phyloP scores from a whole-genome alignment of 2,888 invertebrate genomes.

The Calameuta filiformis region DNA sequence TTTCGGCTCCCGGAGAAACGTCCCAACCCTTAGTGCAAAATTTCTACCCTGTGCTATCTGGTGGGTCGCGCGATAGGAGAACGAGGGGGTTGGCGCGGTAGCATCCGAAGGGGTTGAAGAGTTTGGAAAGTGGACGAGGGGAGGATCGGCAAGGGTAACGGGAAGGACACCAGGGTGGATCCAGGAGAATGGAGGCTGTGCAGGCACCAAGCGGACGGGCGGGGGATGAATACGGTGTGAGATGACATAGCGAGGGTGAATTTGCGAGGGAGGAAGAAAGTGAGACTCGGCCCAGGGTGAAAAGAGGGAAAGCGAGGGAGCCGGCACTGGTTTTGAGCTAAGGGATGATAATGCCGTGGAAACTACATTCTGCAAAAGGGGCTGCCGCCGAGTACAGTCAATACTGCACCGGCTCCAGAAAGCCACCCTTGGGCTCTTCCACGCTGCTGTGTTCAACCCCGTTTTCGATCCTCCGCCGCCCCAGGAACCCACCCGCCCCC shows the following conservation, averaged over 20 bases:
- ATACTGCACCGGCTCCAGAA: conserved; percentile 47
- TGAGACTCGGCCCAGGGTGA: not conserved
- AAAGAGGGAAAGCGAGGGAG: not conserved
- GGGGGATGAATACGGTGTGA: too few species aligned
- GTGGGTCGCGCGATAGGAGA: not conserved
- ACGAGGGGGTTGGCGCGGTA: not conserved
- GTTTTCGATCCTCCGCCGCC: conserved; percentile 19
- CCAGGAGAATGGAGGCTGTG: too few species aligned
- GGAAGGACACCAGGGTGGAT: not conserved
- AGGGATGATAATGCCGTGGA: conserved; percentile 45
- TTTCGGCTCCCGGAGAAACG: too few species aligned
- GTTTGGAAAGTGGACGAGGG: too few species aligned
- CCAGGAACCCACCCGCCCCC: conserved; percentile 27
- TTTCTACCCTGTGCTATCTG: not conserved
- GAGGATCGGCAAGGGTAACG: conserved; percentile 11
- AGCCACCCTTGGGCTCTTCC: not conserved
- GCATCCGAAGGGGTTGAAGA: not conserved
- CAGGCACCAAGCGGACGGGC: too few species aligned
- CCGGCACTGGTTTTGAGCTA: conserved; percentile 32
- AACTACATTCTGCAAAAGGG: conserved; percentile 40
- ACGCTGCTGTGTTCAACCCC: not conserved
- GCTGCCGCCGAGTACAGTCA: conserved; percentile 42
- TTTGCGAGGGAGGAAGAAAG: too few species aligned
- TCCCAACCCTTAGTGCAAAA: not conserved
- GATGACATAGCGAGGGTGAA: too few species aligned